Evolutionary conservation across 2,888 invertebrate genomes (phyloP), one percentile per base, ranked within the genome.

Genomic region (Leucoma salicis): DNA sequence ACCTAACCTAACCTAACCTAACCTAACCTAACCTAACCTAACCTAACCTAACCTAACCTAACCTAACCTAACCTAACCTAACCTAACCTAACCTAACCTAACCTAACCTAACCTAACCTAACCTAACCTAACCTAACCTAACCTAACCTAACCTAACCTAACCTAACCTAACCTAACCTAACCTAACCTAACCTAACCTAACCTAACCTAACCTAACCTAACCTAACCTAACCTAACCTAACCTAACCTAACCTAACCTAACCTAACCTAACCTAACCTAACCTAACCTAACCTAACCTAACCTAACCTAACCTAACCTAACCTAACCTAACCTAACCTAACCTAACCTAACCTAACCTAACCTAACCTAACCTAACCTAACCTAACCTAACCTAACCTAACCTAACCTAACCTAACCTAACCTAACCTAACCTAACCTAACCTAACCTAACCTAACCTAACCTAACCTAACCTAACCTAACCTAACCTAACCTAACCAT

Each of bases 271-370:
- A 41, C 41, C 41, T 41, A 41, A 41, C 41, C 35, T 35, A 41
- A 41, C 35, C 41, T 41, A 41, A 41, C 41, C 41, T 41, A 41
- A 41, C 41, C 35, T 35, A 41, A 41, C 35, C 41, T 41, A 42
- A 42, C 42, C 42, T 42, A 42, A 42, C 42, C 36, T 37, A 42
- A 42, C 36, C 37, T 37, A 42, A 42, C 42, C 42, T 42, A 42
- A 42, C 42, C 36, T 37, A 42, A 42, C 36, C 42, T 42, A 42
- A 42, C 42, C 42, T 42, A 42, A 42, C 42, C 36, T 37, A 42
- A 42, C 36, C 42, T 42, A 42, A 42, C 42, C 42, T 42, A 42
- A 42, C 42, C 36, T 37, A 42, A 42, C 35, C 41, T 42, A 35
- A 42, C 41, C 41, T 42, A 42, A 42, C 42, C 31, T 24, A 35